Conservation (phyloP, 2,797 vertebrate species). For the Muraenolepis orangiensis region DNA sequence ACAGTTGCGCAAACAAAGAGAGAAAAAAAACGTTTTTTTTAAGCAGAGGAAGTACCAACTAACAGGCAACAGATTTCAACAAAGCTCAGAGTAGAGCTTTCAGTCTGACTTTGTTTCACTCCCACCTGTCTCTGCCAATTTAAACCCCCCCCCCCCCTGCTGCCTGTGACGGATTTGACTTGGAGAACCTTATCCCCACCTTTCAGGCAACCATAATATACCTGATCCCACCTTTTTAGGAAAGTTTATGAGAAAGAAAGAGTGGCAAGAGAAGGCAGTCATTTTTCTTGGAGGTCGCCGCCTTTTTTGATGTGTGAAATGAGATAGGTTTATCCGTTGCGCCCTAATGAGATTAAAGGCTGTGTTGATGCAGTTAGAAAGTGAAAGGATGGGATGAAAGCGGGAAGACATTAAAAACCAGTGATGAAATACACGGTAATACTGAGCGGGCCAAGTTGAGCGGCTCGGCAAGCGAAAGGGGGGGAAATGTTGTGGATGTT, state of each 20-base stretch:
- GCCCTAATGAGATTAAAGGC: constrained; percentile 48
- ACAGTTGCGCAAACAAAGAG: constrained; percentile 15
- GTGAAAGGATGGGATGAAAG: constrained; percentile 26
- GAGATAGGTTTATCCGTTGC: constrained; percentile 35
- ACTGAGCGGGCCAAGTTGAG: constrained; percentile 12
- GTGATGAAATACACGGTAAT: constrained; percentile 60
- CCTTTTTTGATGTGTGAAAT: constrained; percentile 27
- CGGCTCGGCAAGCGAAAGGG: background rate
- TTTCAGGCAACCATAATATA: too few species aligned
- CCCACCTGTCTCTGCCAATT: constrained; percentile 26
- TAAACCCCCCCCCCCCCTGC: constrained; percentile 9
- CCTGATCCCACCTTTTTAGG: background rate
- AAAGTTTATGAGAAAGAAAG: constrained; percentile 14
- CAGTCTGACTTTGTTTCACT: constrained; percentile 28
- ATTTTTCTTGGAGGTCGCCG: constrained; percentile 28
- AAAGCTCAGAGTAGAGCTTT: constrained; percentile 14
- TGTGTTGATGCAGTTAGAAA: constrained; percentile 33
- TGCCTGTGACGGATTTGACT: constrained; percentile 20
- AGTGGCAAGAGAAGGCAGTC: background rate
- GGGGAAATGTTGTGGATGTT: background rate
- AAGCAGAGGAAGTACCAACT: background rate
- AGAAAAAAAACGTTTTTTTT: constrained; percentile 14
- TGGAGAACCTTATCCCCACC: background rate
- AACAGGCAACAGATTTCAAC: constrained; percentile 15
- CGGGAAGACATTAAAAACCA: constrained; percentile 38